Evolutionary conservation across 2,797 vertebrate genomes (phyloP).

Genomic region (Thaleichthys pacificus): DNA sequence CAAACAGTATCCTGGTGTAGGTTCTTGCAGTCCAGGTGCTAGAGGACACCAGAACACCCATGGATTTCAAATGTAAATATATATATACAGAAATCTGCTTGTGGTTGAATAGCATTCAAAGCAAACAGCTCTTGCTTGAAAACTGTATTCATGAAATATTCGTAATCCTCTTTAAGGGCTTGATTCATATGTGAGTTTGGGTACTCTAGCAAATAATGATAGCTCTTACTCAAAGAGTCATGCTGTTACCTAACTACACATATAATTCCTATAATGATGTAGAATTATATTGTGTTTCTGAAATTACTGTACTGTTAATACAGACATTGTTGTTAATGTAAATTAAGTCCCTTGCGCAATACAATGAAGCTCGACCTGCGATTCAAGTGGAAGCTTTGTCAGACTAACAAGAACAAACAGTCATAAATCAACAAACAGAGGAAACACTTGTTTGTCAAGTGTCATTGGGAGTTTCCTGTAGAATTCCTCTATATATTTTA

Average conservation of each 20-base stretch:
- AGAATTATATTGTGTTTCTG: no score
- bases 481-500: constrained; percentile 1
- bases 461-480: constrained; percentile 11
- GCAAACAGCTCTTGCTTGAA: background rate
- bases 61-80: background rate
- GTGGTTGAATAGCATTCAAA: background rate
- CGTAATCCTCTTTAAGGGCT: background rate
- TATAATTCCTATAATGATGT: no score
- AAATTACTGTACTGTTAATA: no score
- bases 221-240: background rate
- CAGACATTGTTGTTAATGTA: no score
- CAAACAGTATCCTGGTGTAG: no score
- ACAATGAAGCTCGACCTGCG: no score
- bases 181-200: background rate
- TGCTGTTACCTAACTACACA: no score
- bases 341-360: no score
- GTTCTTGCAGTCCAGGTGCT: no score
- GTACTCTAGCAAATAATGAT: background rate
- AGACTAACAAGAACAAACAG: constrained; percentile 20
- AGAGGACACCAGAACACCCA: background rate
- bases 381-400: background rate
- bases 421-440: constrained; percentile 9
- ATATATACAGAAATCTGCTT: background rate
- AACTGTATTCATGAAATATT: no score
- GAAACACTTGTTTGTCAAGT: constrained; percentile 18